Conservation (phyloP, 2,113 vertebrate species). For the Actenoides hombroni region DNA sequence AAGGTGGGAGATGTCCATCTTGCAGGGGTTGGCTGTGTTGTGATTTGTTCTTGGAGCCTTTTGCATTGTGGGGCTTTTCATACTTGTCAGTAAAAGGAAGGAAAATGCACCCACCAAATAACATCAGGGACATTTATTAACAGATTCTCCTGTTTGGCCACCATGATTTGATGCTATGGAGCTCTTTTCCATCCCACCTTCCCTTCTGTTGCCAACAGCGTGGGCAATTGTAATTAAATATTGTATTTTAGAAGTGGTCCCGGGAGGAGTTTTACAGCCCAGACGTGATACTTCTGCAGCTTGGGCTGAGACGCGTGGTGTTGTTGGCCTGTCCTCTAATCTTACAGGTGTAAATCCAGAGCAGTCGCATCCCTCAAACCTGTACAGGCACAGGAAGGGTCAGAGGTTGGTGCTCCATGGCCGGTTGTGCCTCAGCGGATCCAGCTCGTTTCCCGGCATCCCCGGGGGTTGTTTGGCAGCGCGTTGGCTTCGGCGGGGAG, state of each 20-base stretch:
- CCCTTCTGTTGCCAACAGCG: neutral
- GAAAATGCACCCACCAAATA: neutral
- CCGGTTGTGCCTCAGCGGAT: neutral
- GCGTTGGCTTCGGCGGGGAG: neutral
- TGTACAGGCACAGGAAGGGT: neutral
- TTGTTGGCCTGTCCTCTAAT: neutral
- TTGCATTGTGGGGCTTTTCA: neutral
- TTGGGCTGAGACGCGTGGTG: rapidly evolving
- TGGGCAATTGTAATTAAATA: neutral
- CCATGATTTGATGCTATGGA: neutral
- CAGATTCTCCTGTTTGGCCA: neutral
- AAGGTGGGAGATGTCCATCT: neutral
- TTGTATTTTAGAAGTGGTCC: neutral
- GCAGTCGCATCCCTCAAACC: neutral
- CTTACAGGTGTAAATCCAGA: neutral
- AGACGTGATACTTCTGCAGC: neutral
- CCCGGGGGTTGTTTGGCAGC: neutral
- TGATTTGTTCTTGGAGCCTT: neutral
- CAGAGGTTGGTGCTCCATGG: neutral
- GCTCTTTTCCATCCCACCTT: neutral
- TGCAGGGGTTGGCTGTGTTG: neutral
- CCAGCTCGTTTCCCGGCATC: neutral
- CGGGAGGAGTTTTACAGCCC: neutral
- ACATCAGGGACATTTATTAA: neutral
- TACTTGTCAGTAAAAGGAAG: neutral